These are phyloP conservation scores for Holacanthella duospinosa DNA, from an alignment of 2,888 invertebrate species.

Conservation along the genomic window DNA sequence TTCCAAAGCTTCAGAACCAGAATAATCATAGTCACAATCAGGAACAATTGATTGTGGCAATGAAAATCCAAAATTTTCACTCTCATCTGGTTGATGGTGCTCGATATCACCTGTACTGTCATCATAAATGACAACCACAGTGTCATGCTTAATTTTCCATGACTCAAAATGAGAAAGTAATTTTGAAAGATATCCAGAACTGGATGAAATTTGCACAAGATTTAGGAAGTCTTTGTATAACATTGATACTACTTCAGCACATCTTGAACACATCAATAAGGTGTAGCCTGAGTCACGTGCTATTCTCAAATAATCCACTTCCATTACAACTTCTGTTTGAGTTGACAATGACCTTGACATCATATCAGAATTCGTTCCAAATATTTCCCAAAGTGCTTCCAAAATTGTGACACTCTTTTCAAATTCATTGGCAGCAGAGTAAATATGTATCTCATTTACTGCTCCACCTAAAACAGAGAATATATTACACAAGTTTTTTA, in stretches of 20 bases:
- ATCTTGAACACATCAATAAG: not conserved
- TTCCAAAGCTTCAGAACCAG: too few relatives aligned
- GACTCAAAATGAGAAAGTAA: not conserved
- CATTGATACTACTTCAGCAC: not conserved
- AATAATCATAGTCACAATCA: too few relatives aligned
- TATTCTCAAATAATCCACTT: not conserved
- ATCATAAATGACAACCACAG: too few relatives aligned
- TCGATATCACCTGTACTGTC: too few relatives aligned
- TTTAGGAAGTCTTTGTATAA: not conserved
- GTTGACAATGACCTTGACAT: too few relatives aligned
- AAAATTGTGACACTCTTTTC: not conserved
- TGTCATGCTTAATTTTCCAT: too few relatives aligned
- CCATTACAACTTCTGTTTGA: not conserved
- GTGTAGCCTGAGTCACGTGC: not conserved
- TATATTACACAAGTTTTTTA: too few relatives aligned
- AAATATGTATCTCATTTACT: not conserved
- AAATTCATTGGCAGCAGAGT: not conserved
- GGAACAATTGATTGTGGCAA: too few relatives aligned
- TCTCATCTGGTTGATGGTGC: too few relatives aligned
- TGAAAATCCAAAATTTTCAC: too few relatives aligned
- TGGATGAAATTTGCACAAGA: not conserved
- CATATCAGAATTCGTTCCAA: not conserved
- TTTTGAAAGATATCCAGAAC: not conserved
- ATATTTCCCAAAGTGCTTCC: not conserved
- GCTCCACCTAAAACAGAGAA: too few relatives aligned